A percentile compares a stretch with the other conserved stretches of the same genome.
Conservation (phyloP, 2,797 vertebrate genomes). For the Chloroceryle inda region DNA sequence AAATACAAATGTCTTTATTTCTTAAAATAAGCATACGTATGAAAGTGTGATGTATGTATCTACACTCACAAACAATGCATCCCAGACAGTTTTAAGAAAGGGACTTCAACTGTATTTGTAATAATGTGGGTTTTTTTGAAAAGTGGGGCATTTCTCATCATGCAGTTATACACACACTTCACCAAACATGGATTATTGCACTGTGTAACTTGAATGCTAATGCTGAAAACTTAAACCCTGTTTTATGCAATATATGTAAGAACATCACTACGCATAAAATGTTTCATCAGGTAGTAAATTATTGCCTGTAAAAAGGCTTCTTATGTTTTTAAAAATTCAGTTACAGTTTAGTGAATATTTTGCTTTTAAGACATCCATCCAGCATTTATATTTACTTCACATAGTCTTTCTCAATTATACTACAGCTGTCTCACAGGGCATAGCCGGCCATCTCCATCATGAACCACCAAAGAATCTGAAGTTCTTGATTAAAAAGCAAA, state of each 20-base stretch:
- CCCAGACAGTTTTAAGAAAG: neutral
- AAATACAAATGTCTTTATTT: neutral
- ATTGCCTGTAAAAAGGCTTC: neutral
- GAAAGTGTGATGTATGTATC: neutral
- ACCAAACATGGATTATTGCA: neutral
- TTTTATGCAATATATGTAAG: neutral
- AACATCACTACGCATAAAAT: neutral
- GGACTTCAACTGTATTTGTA: neutral
- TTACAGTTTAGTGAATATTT: constrained; percentile 26
- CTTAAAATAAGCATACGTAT: neutral
- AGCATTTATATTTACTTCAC: constrained; percentile 80
- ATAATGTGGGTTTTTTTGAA: neutral
- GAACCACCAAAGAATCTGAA: constrained; percentile 77
- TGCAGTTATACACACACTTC: neutral
- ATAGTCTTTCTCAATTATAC: constrained; percentile 79
- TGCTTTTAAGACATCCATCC: constrained; percentile 31
- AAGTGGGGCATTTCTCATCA: neutral
- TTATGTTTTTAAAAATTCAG: constrained; percentile 58
- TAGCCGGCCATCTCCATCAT: constrained; percentile 78
- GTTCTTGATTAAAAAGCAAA: constrained; percentile 80
- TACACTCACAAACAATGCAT: neutral
- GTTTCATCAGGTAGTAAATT: neutral
- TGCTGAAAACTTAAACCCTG: neutral
- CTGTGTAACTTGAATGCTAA: neutral
- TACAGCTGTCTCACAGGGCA: constrained; percentile 81